Evolutionary conservation across 2,888 invertebrate species (phyloP).

Genomic region (Chloromyia formosa): DNA sequence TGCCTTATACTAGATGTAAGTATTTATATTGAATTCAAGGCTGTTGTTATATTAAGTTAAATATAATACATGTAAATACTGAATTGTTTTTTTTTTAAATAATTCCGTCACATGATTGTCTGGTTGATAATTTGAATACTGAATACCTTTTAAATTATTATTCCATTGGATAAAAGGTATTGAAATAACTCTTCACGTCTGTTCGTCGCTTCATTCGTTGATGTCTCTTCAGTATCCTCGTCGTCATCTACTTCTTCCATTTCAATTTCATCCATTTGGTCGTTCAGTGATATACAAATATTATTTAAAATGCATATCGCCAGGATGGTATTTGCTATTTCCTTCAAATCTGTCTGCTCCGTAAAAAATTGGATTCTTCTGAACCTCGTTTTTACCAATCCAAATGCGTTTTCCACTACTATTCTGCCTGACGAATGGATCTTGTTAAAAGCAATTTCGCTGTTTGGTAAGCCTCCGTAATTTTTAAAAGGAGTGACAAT

Average conservation of each 20-base stretch:
- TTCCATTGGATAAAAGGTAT: background rate
- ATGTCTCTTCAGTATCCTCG: background rate
- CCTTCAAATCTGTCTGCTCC: background rate
- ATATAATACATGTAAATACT: no score
- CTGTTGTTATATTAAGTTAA: no score
- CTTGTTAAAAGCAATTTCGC: background rate
- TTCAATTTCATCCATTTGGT: background rate
- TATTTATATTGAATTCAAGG: no score
- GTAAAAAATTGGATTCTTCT: background rate
- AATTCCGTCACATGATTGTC: no score
- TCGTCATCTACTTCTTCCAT: background rate
- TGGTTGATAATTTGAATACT: background rate
- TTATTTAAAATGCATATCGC: background rate
- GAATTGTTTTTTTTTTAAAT: no score
- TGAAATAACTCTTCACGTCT: background rate
- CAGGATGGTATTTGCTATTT: background rate
- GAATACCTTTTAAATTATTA: background rate
- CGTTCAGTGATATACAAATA: background rate
- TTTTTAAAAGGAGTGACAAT: no score
- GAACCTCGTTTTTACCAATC: background rate
- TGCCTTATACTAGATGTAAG: no score
- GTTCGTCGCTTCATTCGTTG: background rate
- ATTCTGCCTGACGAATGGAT: background rate
- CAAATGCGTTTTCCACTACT: conserved; percentile 1
- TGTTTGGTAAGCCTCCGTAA: background rate